Evolutionary conservation across 2,888 invertebrate genomes (phyloP), one percentile per base, ranked within the genome.

Genomic region (Cataglyphis livida): DNA sequence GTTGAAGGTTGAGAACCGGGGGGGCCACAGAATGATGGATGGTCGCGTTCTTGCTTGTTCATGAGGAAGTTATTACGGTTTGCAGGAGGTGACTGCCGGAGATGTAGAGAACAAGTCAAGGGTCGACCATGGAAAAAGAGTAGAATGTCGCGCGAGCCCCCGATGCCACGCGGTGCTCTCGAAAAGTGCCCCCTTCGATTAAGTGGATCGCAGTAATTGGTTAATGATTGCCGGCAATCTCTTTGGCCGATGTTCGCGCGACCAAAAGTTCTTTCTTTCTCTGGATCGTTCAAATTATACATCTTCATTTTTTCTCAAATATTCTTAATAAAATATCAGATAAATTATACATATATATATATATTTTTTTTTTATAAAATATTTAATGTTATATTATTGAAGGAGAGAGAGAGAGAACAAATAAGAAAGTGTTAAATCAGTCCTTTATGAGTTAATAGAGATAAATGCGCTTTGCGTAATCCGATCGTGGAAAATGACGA

Each of bases 51-150:
- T 92, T 92, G 90, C 90, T 88, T 85, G 87, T 89, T 88, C 91
- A 89, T 87, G 89, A 92, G 92, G 91, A 92, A 92, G 92, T 92
- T 91, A 92, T 92, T 92, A 91, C 87, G 83, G 88, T 87, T 87
- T 68, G 87, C 87, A 83, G 85, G 84, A 91, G 85, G 83, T 87
- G 83, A 82, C 84, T 82, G 83, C 79, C 64, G 64, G 64, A 78
- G 79, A 59, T 57, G 74, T 54, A 73, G 81, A 79, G 74, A 65
- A 61, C 66, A 70, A 66, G 51, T 84, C 81, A 71, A 68, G 73
- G 84, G 81, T 83, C 84, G 76, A 81, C 12, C 12, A 32, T 21
- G 41, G 64, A 78, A 86, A 86, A 87, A 84, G 68, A 32, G 64
- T 68, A 85, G 87, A 89, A 90, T 89, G 88, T 87, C 89, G 89